Evolutionary conservation across 2,888 invertebrate genomes (phyloP), one percentile per base, ranked within the genome.

Genomic region (Macropis europaea): DNA sequence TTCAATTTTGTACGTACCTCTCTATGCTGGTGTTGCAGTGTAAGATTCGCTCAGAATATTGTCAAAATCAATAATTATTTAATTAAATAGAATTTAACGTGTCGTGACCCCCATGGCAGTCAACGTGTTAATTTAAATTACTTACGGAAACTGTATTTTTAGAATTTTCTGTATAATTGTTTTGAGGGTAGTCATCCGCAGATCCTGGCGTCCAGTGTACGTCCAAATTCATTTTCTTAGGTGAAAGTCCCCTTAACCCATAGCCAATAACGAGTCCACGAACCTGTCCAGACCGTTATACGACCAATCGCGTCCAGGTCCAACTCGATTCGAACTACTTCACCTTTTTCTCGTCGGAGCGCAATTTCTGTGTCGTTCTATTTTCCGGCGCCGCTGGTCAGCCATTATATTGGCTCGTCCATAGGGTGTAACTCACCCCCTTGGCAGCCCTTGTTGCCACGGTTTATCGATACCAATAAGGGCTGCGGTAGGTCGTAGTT

Each of bases 401-500:
- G 59, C 73, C 56, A 73, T 82, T 82, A 79, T 80, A 77, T 75
- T 69, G 69, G 62, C 76, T 71, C 48, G 59, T 38, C 62, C 64
- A 38, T 19, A 34, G 30, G 28, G 3, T 38, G 42, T 24, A 30
- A 43, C 45, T 61, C 24, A n/a, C 17, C 70, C 50, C 34, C 59
- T 5, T 42, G n/a, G 32, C 13, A n/a, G 40, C 34, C 42, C 43
- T 11, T 53, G 28, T 30, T 11, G 36, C 50, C 77, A 79, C 79
- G 76, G 75, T 82, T 86, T 85, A 85, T 86, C 85, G 86, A 86
- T 82, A 82, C 77, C 84, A 86, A 86, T 85, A 86, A 84, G 82
- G 76, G 57, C 64, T 40, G 48, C 36, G 69, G 68, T 61, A 52
- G 72, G 53, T 67, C 68, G 73, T 73, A 69, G 72, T 66, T 74